Evolutionary conservation across 64 coral and sea anemone species (phyloP), one percentile per base, ranked within the genome.

Genomic region (Hydrozoanthus tunicans): DNA sequence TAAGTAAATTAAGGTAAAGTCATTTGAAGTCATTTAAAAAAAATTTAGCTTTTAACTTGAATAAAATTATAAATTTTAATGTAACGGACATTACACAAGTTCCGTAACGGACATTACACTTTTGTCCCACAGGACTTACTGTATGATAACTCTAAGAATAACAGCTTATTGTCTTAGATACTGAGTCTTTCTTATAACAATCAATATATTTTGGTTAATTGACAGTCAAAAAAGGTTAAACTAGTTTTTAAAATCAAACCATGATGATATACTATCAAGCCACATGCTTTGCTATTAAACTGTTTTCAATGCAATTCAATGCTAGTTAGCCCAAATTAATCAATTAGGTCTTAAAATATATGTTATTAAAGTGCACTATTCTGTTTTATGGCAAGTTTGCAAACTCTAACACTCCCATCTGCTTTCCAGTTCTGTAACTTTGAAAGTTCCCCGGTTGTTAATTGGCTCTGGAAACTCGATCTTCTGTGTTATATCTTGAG

Each of bases 401-500:
- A 59, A 70, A 13, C 54, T 56, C 13, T 64, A 82, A 78, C 59
- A 70, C 90, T 73, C 79, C 91, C 91, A 92, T 92, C 52, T 64
- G 79, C 59, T 59, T 74, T 92, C 91, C 55, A 92, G 70, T 81
- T 92, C 91, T 7, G 70, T 60, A 32, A 92, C 64, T 85, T 56
- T 92, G 70, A 83, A 86, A 6, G 81, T 92, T 91, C 77, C 78
- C 6, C 20, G 27, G 77, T 70, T 91, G 64, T 91, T 82, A 83
- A 91, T 77, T 62, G 92, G 84, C 85, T 93, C 68, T 72, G 92
- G 92, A 53, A 80, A 93, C 77, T 93, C 59, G 17, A 93, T 93
- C 68, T 89, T 83, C 92, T 89, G 75, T 80, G 80, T 62, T 8
- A 89, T 93, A 85, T 93, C 85, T 58, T 80, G 82, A 86, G 67